A percentile compares a stretch with the other conserved stretches of the same genome.
These are phyloP conservation scores for Limenitis camilla DNA, from an alignment of 2,888 invertebrate genomes.

Conservation along the genomic window DNA sequence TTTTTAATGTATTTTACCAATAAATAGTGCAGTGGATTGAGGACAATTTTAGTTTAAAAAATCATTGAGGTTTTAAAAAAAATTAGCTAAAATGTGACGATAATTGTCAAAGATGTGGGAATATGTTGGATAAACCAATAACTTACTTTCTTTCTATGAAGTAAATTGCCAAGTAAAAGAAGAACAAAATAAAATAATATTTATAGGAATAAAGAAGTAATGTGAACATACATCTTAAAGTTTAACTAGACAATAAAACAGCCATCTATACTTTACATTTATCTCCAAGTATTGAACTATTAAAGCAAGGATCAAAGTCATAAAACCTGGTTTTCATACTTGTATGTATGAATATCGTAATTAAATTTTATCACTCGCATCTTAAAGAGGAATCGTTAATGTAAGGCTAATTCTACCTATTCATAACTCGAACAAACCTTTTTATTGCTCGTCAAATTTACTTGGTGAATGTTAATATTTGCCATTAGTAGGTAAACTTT, in stretches of 20 bases:
- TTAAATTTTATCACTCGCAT: conserved; percentile 53
- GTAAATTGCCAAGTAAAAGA: too few relatives aligned
- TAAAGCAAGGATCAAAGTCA: conserved; percentile 44
- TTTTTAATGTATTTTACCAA: too few relatives aligned
- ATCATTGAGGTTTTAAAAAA: too few relatives aligned
- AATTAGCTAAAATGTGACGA: too few relatives aligned
- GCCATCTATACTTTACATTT: conserved; percentile 20
- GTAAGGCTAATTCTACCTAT: conserved; percentile 40
- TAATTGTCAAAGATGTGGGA: too few relatives aligned
- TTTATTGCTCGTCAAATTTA: conserved; percentile 17
- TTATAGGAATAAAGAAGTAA: too few relatives aligned
- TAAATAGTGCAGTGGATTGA: too few relatives aligned
- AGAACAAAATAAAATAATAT: too few relatives aligned
- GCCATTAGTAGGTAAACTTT: neutral
- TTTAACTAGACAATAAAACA: conserved; percentile 8
- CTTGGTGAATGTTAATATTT: neutral
- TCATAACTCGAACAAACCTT: conserved; percentile 26
- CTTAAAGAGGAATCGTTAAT: conserved; percentile 41
- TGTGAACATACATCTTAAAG: neutral
- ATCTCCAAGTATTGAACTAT: conserved; percentile 36
- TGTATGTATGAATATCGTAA: conserved; percentile 38
- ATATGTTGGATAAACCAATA: too few relatives aligned
- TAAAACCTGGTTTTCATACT: conserved; percentile 40
- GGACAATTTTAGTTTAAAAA: too few relatives aligned
- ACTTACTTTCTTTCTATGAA: too few relatives aligned